Evolutionary conservation across 2,797 vertebrate species (phyloP), one percentile per base, ranked within the genome.

Genomic region (Alfaro cultratus): DNA sequence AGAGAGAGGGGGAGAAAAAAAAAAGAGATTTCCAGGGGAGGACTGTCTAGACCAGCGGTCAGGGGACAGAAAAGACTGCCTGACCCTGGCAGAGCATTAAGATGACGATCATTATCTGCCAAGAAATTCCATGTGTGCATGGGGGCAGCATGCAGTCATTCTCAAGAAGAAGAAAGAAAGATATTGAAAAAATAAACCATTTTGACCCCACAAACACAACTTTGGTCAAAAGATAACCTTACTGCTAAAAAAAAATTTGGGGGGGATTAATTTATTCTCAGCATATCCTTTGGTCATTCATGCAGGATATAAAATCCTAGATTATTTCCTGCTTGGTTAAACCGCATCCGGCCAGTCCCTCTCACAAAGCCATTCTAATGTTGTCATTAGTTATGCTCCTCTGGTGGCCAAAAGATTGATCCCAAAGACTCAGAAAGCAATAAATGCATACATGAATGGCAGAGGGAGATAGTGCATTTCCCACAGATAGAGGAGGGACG

Each of bases 251-350:
- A 13, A n/a, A n/a, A n/a, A n/a, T 93, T 92, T 93, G 80, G 79
- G 85, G 85, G 86, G 89, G 93, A 93, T 95, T 95, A 93, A 96
- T 96, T 95, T 96, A 95, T 95, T 95, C 94, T 91, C 91, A 92
- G 93, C 93, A 95, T 96, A 96, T 95, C 93, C 93, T 94, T 93
- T 91, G 93, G 85, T 89, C 93, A 90, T 93, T 96, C 94, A 96
- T 94, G 95, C 95, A 95, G 92, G 91, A 95, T 95, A 96, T 96
- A 95, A 96, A 96, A 96, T 95, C 95, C 94, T 92, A 96, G 95
- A 96, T 96, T 96, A 96, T 96, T 96, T 96, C 95, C 93, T 96
- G 95, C 95, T 95, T 96, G 95, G 95, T 96, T 96, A 96, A 95
- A 92, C 93, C 82, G 92, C 94, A 95, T 96, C 95, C 95, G 94